Evolutionary conservation across 2,797 vertebrate species (phyloP).

Genomic region (Sylvia borin): DNA sequence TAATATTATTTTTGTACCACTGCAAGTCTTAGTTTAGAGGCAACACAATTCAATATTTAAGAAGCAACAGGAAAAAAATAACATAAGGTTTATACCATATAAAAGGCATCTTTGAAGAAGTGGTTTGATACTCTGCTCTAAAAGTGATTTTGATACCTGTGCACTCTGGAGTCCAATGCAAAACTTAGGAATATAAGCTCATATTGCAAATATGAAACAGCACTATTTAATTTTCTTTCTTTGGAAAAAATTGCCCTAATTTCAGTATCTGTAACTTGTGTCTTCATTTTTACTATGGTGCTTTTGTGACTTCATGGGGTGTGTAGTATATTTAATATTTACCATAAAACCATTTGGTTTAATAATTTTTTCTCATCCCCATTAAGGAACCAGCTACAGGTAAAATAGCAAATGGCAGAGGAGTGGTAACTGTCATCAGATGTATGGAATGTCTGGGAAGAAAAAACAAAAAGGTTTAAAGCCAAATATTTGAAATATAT

Average conservation of each 20-base stretch:
- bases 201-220: background rate
- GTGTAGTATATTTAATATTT: background rate
- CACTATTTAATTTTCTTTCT: background rate
- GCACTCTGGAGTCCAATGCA: background rate
- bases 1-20: background rate
- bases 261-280: background rate
- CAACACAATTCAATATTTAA: background rate
- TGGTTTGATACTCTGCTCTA: background rate
- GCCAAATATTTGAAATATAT: background rate
- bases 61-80: background rate
- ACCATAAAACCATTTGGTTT: background rate
- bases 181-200: background rate
- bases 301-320: background rate
- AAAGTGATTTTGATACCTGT: background rate
- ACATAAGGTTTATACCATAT: background rate
- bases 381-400: background rate
- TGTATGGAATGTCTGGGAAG: background rate
- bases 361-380: background rate
- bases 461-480: background rate
- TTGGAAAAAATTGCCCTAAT: background rate
- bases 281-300: background rate
- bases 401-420: background rate
- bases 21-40: background rate
- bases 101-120: background rate
- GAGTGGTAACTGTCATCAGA: background rate